Evolutionary conservation across 2,888 invertebrate species (phyloP).

Genomic region (Morpho deidamia): DNA sequence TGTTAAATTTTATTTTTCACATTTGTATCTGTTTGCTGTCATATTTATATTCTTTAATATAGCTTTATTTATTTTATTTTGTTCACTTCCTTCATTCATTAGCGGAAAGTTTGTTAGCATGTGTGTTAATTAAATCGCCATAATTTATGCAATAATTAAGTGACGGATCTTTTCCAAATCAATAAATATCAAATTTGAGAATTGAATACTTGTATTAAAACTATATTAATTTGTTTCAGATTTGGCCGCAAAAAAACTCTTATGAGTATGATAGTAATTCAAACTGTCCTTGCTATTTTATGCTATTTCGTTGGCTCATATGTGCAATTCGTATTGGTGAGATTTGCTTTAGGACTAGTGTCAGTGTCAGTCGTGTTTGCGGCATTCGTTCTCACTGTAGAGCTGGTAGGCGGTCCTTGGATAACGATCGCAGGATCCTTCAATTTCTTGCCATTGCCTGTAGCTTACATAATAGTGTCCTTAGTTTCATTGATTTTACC

Average conservation of each 20-base stretch:
- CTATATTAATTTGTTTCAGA: conserved; percentile 39
- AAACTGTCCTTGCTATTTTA: conserved; percentile 82
- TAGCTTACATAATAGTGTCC: conserved; percentile 86
- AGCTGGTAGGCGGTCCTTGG: conserved; percentile 88
- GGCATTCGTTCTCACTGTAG: conserved; percentile 87
- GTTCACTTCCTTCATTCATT: too few relatives aligned
- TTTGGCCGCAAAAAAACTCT: conserved; percentile 87
- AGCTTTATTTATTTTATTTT: too few relatives aligned
- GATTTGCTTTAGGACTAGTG: conserved; percentile 85
- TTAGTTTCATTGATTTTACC: conserved; percentile 83
- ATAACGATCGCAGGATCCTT: conserved; percentile 88
- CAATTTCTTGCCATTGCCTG: conserved; percentile 87
- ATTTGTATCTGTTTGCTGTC: too few relatives aligned
- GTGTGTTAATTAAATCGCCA: too few relatives aligned
- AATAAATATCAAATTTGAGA: too few relatives aligned
- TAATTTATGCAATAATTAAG: too few relatives aligned
- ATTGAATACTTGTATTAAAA: too few relatives aligned
- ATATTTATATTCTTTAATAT: too few relatives aligned
- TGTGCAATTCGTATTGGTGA: conserved; percentile 82
- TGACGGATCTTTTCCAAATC: too few relatives aligned
- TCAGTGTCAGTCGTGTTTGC: conserved; percentile 90
- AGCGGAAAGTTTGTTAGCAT: too few relatives aligned
- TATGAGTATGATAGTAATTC: conserved; percentile 83
- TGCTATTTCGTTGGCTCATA: conserved; percentile 86
- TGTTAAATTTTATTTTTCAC: too few relatives aligned